Percentiles rank a stretch among this genome's conserved stretches.
Conservation (phyloP, 2,797 vertebrate genomes). For the Channallabes apus region DNA sequence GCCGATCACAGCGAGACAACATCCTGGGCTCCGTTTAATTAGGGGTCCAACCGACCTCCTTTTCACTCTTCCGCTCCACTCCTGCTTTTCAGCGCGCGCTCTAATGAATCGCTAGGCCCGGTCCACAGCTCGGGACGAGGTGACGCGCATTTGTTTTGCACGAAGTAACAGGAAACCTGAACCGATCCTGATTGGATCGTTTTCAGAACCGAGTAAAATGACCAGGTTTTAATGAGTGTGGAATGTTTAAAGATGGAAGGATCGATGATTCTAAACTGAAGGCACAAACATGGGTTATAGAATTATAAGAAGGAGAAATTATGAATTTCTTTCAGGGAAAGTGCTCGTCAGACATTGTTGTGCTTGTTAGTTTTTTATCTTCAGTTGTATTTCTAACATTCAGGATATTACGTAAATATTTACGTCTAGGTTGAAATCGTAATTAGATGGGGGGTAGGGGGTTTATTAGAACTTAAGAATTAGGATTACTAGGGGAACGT, state of each 20-base stretch:
- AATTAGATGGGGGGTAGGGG: too few species aligned
- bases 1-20: constrained; percentile 50
- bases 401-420: background rate
- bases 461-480: background rate
- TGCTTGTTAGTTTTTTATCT: background rate
- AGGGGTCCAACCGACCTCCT: constrained; percentile 42
- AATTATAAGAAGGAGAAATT: background rate
- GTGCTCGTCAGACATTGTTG: background rate
- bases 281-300: background rate
- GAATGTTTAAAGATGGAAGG: background rate
- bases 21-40: constrained; percentile 58
- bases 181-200: background rate
- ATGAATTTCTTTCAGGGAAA: background rate
- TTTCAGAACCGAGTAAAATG: background rate
- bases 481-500: background rate
- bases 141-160: constrained; percentile 29
- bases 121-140: constrained; percentile 34
- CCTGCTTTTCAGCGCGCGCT: constrained; percentile 4
- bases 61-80: constrained; percentile 39
- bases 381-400: too few species aligned
- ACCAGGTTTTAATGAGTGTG: background rate
- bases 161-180: background rate
- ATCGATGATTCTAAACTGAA: background rate
- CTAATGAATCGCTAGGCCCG: constrained; percentile 30
- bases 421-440: background rate